Base-by-base conservation (phyloP, 2,797 vertebrate species). In the Austrolebias charrua region DNA sequence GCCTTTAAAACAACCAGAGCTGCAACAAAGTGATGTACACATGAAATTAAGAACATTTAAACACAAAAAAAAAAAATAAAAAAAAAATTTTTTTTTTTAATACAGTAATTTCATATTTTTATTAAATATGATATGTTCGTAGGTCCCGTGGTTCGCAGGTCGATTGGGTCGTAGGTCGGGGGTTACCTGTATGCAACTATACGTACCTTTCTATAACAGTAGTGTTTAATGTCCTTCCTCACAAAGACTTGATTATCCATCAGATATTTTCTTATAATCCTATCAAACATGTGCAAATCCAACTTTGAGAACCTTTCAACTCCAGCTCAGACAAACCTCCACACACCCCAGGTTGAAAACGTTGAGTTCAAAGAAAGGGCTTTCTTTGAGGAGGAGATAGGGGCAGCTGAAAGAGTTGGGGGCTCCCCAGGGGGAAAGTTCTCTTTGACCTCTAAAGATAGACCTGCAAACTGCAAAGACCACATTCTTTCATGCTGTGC, bases 371-470 rank as follows among this genome's bases (percentile, higher is more conserved):
- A 49, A 86, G 79, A 84, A 71, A 78, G 73, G 78, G 87, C 87
- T 89, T 76, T 73, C 78, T 86, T 84, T 81, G 58, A 81, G 74
- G 79, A 69, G 68, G 33, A 45, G 75, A 65, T 10, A 57, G 63
- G 45, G 70, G 64, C 58, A 55, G 40, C 60, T 52, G 42, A 65
- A 68, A 67, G 73, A 69, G 43, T 35, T 29, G 63, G 51, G 73
- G 79, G 73, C 64, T 82, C 79, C 58, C 47, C 43, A 49, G 75
- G 81, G 68, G 44, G 75, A 78, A 65, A 44, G 74, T 77, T 82
- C 75, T 14, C 50, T 80, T 76, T 88, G 85, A 89, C 88, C 87
- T 91, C 81, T 78, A 82, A 84, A 82, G 79, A 84, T 76, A 87
- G 86, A 88, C 82, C 81, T 81, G 77, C 71, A 72, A 79, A 84